phyloP scores from a whole-genome alignment of 2,113 vertebrate genomes.

The Rhinoderma darwinii region DNA sequence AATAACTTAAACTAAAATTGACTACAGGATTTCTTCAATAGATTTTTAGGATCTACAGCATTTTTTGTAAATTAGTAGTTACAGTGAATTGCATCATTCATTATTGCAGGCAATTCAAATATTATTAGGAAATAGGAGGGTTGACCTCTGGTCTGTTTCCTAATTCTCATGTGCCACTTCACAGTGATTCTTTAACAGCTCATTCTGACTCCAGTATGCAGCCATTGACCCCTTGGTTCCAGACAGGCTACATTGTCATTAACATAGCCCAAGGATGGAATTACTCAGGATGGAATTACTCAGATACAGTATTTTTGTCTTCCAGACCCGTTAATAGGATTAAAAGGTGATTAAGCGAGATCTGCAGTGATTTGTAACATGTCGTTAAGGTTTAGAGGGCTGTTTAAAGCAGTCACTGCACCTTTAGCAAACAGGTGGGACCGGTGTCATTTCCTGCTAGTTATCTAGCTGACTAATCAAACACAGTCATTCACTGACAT shows the following conservation, averaged over 20 bases:
- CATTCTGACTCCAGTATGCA: constrained; percentile 65
- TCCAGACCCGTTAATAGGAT: constrained; percentile 56
- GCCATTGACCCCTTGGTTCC: constrained; percentile 66
- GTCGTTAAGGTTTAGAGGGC: constrained; percentile 63
- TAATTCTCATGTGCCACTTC: constrained; percentile 12
- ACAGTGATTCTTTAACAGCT: constrained; percentile 64
- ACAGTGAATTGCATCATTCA: neutral
- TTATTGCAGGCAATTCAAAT: neutral
- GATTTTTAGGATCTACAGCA: neutral
- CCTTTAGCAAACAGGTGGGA: constrained; percentile 61
- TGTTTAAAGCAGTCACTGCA: constrained; percentile 1
- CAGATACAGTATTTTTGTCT: constrained; percentile 66
- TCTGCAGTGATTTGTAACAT: constrained; percentile 58
- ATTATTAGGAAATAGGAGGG: neutral
- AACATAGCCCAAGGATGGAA: constrained; percentile 63
- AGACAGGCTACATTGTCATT: constrained; percentile 62
- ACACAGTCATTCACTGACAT: neutral
- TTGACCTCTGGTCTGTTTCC: neutral
- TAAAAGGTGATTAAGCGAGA: neutral
- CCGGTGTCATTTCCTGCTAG: constrained; percentile 63
- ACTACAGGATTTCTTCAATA: neutral
- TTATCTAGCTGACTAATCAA: constrained; percentile 40
- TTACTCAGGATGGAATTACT: constrained; percentile 65
- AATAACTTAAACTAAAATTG: neutral
- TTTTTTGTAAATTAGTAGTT: neutral